Evolutionary conservation across 1,140 invertebrate genomes (phyloP).

Genomic region (Nylanderia fulva): DNA sequence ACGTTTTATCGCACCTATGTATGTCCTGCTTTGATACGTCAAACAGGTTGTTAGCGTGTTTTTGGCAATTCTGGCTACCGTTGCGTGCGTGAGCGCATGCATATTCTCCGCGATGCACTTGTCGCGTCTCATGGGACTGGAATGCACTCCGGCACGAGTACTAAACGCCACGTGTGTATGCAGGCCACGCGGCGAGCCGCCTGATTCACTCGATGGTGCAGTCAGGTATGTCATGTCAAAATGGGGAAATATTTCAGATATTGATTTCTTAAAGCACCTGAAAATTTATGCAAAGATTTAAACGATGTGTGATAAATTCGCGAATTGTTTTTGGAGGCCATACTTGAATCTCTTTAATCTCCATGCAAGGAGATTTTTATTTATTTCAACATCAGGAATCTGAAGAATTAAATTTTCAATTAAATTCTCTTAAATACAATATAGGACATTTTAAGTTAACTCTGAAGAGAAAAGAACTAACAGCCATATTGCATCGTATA

Average conservation of each 20-base stretch:
- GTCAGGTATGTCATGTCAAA: constrained; percentile 44
- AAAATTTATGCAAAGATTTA: background rate
- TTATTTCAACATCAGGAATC: too few species aligned
- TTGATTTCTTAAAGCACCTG: background rate
- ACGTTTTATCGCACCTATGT: background rate
- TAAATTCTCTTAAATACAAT: too few species aligned
- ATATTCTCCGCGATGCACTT: constrained; percentile 85
- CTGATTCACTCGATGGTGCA: constrained; percentile 52
- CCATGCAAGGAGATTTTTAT: too few species aligned
- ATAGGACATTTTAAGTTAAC: background rate
- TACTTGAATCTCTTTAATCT: too few species aligned
- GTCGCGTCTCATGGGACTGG: constrained; percentile 81
- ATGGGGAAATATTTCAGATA: background rate
- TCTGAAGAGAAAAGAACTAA: background rate
- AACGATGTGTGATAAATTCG: background rate
- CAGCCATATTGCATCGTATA: background rate
- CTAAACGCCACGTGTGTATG: constrained; percentile 82
- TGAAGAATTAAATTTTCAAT: too few species aligned
- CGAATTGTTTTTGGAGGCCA: too few species aligned
- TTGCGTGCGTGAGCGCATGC: constrained; percentile 84
- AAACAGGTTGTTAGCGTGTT: constrained; percentile 83
- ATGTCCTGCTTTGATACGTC: constrained; percentile 32
- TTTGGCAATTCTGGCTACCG: constrained; percentile 81
- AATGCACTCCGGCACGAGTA: constrained; percentile 83
- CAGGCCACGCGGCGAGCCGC: constrained; percentile 67